Evolutionary conservation across 2,888 invertebrate species (phyloP), one percentile per base, ranked within the genome.

Genomic region (Drosophila aldrichi): DNA sequence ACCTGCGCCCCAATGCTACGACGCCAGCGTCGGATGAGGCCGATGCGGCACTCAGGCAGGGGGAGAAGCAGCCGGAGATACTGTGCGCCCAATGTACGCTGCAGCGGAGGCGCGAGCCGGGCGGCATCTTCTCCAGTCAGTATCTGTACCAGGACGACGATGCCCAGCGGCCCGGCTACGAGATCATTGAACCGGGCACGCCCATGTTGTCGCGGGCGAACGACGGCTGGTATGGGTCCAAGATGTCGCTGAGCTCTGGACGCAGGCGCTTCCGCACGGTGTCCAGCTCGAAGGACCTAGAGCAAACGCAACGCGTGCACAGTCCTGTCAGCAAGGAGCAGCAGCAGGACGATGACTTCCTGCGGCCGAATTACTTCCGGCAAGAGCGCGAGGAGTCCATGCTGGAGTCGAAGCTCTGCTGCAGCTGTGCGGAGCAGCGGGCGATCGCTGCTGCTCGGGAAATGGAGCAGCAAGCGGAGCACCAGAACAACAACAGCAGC

Each of bases 151-250:
- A 88, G 72, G 95, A 95, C 82, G 95, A 96, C 84, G 95, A 96
- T 75, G 94, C 94, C 18, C 92, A 94, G n/a, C 94, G 94, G 52
- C 93, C 95, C 0, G 95, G 95, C 40, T 95, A 95, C 87, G 96
- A 96, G 93, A 95, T 96, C 57, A 95, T 89, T 41, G 95, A 95
- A 79, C 95, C 95, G 0, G 95, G 95, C 64, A 94, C 95, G 12
- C 95, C 96, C 0, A 96, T 96, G 96, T 94, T 96, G 93, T 92
- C 92, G 16, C 86, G 92, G 1, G 92, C 92, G 66, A 92, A 92
- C 89, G 95, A 95, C 48, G 92, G 92, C 4, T 92, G 91, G 88
- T 92, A 81, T 52, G 92, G 92, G 10, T 92, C 92, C 1, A 89
- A 86, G 25, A 34, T 90, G 4, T 91, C 92, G 1, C 46, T 92